phyloP scores from a whole-genome alignment of 64 coral and sea anemone genomes.

The Porites australiensis region DNA sequence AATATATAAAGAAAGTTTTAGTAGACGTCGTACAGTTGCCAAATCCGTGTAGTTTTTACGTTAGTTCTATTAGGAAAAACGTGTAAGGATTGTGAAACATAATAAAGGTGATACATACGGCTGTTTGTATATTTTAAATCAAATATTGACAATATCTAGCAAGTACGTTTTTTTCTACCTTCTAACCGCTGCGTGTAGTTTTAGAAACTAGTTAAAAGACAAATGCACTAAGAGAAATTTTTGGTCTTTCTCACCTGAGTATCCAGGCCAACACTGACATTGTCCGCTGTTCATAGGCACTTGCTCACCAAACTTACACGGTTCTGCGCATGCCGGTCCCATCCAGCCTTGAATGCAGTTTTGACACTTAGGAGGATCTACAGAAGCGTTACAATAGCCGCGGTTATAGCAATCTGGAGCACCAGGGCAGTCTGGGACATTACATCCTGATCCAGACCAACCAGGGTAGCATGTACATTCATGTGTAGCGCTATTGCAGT shows the following conservation, averaged over 20 bases:
- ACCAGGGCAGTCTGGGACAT: conserved; percentile 94
- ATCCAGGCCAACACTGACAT: conserved; percentile 79
- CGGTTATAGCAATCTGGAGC: conserved; percentile 89
- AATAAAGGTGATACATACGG: too few relatives aligned
- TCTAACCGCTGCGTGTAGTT: too few relatives aligned
- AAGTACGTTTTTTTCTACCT: too few relatives aligned
- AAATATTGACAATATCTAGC: too few relatives aligned
- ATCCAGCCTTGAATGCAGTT: conserved; percentile 86
- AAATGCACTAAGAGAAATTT: too few relatives aligned
- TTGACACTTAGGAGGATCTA: conserved; percentile 77
- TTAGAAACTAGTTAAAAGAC: too few relatives aligned
- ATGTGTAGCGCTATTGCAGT: conserved; percentile 91
- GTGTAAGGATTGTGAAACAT: too few relatives aligned
- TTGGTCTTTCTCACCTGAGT: conserved; percentile 22
- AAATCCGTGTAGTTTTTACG: too few relatives aligned
- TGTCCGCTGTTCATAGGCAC: conserved; percentile 91
- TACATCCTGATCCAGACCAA: conserved; percentile 89
- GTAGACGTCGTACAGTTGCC: background rate
- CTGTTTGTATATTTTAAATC: too few relatives aligned
- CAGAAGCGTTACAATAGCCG: conserved; percentile 80
- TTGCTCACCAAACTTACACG: conserved; percentile 84
- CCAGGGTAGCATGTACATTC: conserved; percentile 85
- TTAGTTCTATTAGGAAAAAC: too few relatives aligned
- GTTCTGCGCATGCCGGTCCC: conserved; percentile 91
- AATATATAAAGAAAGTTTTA: background rate